Evolutionary conservation across 2,888 invertebrate species (phyloP).

Genomic region (Thera britannica): DNA sequence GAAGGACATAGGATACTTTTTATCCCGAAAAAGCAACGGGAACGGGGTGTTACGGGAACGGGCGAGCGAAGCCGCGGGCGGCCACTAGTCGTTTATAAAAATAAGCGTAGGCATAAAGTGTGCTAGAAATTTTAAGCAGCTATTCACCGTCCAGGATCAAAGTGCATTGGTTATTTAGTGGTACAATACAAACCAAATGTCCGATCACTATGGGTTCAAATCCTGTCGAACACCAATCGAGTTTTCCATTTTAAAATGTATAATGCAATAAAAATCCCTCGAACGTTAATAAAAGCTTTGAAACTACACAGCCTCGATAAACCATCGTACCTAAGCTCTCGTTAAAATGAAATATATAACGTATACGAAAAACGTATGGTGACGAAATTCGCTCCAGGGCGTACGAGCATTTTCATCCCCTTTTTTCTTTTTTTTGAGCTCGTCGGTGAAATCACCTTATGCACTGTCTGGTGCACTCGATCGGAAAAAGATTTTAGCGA

Average conservation of each 20-base stretch:
- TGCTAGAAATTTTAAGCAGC: too few relatives aligned
- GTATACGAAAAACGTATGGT: conserved; percentile 45
- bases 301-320: neutral
- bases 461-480: conserved; percentile 44
- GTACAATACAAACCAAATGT: too few relatives aligned
- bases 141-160: too few relatives aligned
- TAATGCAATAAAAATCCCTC: neutral
- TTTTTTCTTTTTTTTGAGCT: conserved; percentile 32
- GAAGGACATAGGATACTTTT: too few relatives aligned
- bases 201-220: too few relatives aligned
- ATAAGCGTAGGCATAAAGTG: too few relatives aligned
- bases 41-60: too few relatives aligned
- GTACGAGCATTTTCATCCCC: conserved; percentile 15
- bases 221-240: neutral
- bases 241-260: neutral
- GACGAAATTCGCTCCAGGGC: conserved; percentile 52
- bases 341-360: conserved; percentile 58
- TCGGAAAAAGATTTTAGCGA: conserved; percentile 35
- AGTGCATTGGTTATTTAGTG: too few relatives aligned
- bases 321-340: conserved; percentile 32
- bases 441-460: conserved; percentile 41
- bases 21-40: too few relatives aligned
- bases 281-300: neutral
- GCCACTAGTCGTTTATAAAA: too few relatives aligned
- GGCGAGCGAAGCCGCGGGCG: too few relatives aligned